Evolutionary conservation across 2,113 vertebrate genomes (phyloP).

Genomic region (Chaetodon trifascialis): DNA sequence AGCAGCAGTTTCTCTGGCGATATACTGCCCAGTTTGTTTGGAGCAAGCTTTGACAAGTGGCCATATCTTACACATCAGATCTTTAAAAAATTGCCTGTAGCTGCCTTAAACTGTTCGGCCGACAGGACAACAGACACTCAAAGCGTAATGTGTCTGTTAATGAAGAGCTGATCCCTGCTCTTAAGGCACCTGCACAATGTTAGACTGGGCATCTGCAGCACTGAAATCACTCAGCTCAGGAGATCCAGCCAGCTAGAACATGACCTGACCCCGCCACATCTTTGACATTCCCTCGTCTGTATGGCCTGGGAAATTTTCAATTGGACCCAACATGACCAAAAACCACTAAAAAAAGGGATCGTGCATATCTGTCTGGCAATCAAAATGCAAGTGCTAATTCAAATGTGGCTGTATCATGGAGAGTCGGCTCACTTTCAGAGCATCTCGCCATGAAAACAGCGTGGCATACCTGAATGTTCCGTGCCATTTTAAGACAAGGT

Average conservation of each 20-base stretch:
- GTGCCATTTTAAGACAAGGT: neutral
- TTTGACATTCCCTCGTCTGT: neutral
- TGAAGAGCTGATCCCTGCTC: neutral
- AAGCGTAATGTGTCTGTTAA: neutral
- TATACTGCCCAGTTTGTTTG: no score
- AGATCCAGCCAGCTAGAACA: no score
- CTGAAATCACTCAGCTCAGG: no score
- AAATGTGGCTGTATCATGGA: neutral
- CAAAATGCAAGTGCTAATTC: neutral
- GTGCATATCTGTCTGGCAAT: neutral
- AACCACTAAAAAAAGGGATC: neutral
- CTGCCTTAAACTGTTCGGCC: neutral
- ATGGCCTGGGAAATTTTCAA: neutral
- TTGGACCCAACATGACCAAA: neutral
- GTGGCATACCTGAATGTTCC: neutral
- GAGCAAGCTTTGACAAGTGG: no score
- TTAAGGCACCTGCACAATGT: neutral
- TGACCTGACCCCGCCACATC: neutral
- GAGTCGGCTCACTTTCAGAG: neutral
- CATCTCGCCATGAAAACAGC: neutral
- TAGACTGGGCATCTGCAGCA: neutral
- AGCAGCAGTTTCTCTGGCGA: no score
- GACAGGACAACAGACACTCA: neutral
- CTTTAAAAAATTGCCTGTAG: neutral
- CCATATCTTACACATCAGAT: no score